Evolutionary conservation across 2,113 vertebrate species (phyloP).

Genomic region (Coturnix japonica): DNA sequence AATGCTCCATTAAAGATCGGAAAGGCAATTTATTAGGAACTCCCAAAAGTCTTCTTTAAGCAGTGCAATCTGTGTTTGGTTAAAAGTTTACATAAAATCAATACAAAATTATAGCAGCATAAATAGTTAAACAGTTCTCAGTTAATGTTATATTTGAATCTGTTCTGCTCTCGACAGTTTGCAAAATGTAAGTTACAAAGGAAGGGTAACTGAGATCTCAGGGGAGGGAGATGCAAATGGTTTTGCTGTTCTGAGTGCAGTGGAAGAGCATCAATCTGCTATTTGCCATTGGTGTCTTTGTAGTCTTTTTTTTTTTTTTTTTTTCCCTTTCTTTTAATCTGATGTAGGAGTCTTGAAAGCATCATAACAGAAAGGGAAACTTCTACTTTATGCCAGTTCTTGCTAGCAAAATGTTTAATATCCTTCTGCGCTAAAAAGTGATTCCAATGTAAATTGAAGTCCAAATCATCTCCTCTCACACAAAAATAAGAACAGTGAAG

Average conservation of each 20-base stretch:
- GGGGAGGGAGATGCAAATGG: constrained; percentile 20
- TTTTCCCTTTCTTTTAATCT: background rate
- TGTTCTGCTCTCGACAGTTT: background rate
- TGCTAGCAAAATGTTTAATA: background rate
- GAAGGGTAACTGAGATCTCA: constrained; percentile 27
- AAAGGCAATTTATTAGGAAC: constrained; percentile 72
- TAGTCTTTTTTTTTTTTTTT: background rate
- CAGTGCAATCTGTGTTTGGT: constrained; percentile 76
- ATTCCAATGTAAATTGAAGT: constrained; percentile 48
- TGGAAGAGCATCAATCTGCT: constrained; percentile 38
- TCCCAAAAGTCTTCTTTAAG: constrained; percentile 77
- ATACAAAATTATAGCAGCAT: constrained; percentile 80
- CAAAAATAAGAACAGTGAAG: constrained; percentile 31
- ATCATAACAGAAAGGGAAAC: background rate
- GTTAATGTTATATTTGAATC: constrained; percentile 63
- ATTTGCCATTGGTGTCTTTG: constrained; percentile 43
- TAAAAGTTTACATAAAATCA: constrained; percentile 81
- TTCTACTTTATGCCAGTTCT: constrained; percentile 31
- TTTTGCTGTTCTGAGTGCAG: constrained; percentile 50
- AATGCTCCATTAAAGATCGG: constrained; percentile 67
- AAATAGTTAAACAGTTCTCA: constrained; percentile 78
- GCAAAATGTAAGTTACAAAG: constrained; percentile 13
- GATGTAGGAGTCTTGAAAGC: constrained; percentile 47
- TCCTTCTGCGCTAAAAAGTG: background rate
- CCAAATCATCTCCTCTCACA: constrained; percentile 7